Base-by-base conservation (phyloP, 2,113 vertebrate genomes). In the Myiozetetes cayanensis region DNA sequence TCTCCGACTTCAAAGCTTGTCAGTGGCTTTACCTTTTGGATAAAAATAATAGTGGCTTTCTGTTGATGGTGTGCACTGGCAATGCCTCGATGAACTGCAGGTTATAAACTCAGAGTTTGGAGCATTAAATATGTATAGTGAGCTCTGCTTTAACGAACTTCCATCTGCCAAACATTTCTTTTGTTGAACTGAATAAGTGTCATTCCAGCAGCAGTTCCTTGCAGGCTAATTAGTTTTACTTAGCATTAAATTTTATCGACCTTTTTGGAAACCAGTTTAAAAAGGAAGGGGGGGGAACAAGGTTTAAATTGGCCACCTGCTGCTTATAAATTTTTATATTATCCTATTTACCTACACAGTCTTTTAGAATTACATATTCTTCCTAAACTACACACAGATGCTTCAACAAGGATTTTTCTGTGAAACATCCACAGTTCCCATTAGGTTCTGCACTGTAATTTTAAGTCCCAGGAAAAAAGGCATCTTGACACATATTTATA, bases 191-290 rank as follows among this genome's bases (percentile, higher is more conserved):
- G 93, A 96, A 16, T 50, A 77, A 92, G 76, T 81, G 96, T 97
- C 96, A 94, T 95, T 95, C 88, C 86, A 91, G 90, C 86, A 94
- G 83, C 92, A 86, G 92, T 87, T 95, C 89, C 80, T 96, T 87
- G 94, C 96, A 72, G 85, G 76, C 95, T 97, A 84, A 88, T 94
- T 94, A 89, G 87, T 87, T 94, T 85, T 92, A 80, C 82, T 95
- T 95, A 70, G 73, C 92, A 87, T 95, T 95, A 94, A 81, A 81
- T 72, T 96, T 95, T 94, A 61, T 67, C 50, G 15, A 77, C 77
- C 81, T 87, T 94, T 90, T 87, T 70, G 44, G 61, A 76, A 91
- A 83, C 61, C 31, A 49, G 84, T 79, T 82, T 87, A 14, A 72
- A 80, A 93, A 95, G 55, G 0, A 49, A 49, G 2, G 8, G 13